Percentiles rank a stretch among this genome's conserved stretches.
phyloP scores from a whole-genome alignment of 2,888 invertebrate species.

The Amphipoea lucens region DNA sequence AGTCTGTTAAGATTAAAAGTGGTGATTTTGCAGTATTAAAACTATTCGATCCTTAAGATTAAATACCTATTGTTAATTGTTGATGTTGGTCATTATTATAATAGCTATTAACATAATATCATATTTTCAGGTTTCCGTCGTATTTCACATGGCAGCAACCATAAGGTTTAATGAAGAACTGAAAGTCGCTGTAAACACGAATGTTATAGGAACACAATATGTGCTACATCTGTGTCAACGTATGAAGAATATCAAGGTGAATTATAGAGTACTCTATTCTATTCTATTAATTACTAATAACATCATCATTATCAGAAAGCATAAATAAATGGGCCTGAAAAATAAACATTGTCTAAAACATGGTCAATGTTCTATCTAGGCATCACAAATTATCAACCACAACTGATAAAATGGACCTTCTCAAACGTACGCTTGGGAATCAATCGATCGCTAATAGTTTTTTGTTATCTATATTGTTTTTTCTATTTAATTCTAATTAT shows the following conservation, averaged over 20 bases:
- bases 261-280: too few relatives aligned
- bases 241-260: constrained; percentile 70
- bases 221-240: constrained; percentile 68
- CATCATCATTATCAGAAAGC: background rate
- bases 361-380: background rate
- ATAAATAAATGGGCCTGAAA: background rate
- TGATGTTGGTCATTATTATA: background rate
- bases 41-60: background rate
- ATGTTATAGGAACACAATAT: constrained; percentile 69
- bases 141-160: constrained; percentile 75
- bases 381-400: background rate
- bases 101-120: background rate
- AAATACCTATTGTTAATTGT: background rate
- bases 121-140: constrained; percentile 81
- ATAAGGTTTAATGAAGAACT: constrained; percentile 71
- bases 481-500: too few relatives aligned
- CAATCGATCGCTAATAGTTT: background rate
- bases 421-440: background rate
- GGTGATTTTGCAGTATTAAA: background rate
- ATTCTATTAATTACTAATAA: background rate
- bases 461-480: background rate
- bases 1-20: background rate
- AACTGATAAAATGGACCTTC: background rate
- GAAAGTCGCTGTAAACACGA: constrained; percentile 63
- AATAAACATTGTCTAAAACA: background rate